Conservation (phyloP, 2,797 vertebrate genomes). For the Danio aesculapii region DNA sequence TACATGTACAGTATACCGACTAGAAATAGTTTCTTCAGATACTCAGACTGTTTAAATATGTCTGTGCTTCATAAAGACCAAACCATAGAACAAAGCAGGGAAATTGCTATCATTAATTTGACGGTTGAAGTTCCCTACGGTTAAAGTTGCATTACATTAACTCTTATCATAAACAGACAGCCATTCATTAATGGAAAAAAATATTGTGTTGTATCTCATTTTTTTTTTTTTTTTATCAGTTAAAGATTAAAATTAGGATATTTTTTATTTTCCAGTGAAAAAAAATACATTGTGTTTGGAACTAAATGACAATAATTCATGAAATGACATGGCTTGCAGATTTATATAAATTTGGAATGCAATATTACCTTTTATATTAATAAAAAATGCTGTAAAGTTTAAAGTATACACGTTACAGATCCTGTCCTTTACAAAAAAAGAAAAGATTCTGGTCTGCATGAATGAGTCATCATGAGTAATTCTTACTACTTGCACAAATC, state of each 20-base stretch:
- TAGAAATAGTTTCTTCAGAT: background rate
- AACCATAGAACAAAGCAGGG: background rate
- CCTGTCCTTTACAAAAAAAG: no score
- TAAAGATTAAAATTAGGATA: no score
- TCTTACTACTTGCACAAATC: no score
- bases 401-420: no score
- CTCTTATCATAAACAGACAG: constrained; percentile 27
- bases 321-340: background rate
- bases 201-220: no score
- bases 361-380: no score
- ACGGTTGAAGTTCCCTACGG: background rate
- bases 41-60: background rate
- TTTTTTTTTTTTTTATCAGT: no score
- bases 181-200: background rate
- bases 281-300: background rate
- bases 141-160: background rate
- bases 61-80: background rate
- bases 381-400: no score
- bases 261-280: background rate
- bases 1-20: constrained; percentile 1
- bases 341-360: no score
- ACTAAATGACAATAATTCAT: background rate
- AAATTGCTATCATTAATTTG: background rate
- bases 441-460: no score
- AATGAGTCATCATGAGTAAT: no score